Percentiles rank a stretch among this genome's conserved stretches.
Evolutionary conservation across 2,113 vertebrate species (phyloP).

Genomic region (Mus pahari): DNA sequence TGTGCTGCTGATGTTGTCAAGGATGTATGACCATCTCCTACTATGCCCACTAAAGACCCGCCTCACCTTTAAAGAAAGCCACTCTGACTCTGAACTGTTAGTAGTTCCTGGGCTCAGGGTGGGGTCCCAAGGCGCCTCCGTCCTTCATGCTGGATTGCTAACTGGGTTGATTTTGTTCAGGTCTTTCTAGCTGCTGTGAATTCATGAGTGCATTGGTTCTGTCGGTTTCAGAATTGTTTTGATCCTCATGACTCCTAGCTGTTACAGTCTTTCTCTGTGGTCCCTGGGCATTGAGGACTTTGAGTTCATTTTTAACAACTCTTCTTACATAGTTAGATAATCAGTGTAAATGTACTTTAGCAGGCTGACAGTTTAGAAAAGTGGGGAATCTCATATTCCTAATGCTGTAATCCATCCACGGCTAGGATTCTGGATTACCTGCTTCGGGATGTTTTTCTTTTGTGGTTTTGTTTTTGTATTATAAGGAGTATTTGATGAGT

Average conservation of each 20-base stretch:
- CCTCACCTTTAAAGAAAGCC: neutral
- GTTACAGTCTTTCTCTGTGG: neutral
- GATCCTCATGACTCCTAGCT: neutral
- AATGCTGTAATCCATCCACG: neutral
- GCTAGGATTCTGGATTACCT: constrained; percentile 1
- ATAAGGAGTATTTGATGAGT: constrained; percentile 1
- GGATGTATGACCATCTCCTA: neutral
- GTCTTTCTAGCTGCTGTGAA: neutral
- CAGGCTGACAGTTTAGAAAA: constrained; percentile 5
- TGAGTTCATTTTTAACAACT: constrained; percentile 21
- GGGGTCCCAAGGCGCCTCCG: neutral
- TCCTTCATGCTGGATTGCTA: no score
- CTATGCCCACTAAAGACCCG: neutral
- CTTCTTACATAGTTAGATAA: neutral
- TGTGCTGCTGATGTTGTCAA: neutral
- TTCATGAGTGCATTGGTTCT: neutral
- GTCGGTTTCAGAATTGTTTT: neutral
- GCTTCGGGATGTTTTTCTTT: constrained; percentile 43
- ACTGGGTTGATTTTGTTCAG: neutral
- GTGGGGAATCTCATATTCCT: neutral
- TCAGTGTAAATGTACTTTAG: constrained; percentile 47
- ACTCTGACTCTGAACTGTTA: neutral
- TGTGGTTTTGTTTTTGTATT: constrained; percentile 53
- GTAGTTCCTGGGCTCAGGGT: neutral
- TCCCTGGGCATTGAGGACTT: neutral